phyloP scores from a whole-genome alignment of 1,140 invertebrate species.

The Tetramorium alpestre region DNA sequence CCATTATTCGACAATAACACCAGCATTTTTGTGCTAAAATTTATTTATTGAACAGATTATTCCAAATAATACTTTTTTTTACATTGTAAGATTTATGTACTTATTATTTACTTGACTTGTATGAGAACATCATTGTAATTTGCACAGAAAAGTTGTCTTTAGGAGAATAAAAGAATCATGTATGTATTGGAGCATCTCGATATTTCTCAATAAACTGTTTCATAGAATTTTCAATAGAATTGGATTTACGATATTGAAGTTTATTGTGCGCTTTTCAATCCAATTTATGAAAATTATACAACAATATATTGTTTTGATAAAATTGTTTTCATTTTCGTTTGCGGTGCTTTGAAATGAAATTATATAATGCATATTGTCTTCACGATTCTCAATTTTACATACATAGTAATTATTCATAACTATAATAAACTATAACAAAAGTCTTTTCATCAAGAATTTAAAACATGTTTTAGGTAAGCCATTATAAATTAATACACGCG shows the following conservation, averaged over 20 bases:
- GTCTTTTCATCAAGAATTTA: background rate
- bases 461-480: background rate
- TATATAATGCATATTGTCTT: background rate
- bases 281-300: background rate
- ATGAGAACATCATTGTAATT: background rate
- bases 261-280: background rate
- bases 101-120: background rate
- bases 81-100: background rate
- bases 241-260: conserved; percentile 2
- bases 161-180: background rate
- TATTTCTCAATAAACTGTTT: background rate
- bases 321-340: background rate
- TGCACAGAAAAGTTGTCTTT: background rate
- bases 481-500: background rate
- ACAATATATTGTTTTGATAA: background rate
- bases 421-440: background rate
- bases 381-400: background rate
- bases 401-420: background rate
- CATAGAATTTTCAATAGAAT: conserved; percentile 13
- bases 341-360: background rate
- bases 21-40: background rate
- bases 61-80: background rate
- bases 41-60: background rate
- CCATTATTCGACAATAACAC: background rate
- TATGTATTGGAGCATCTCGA: background rate